Percentiles rank a stretch among this genome's conserved stretches.
Evolutionary conservation across 2,797 vertebrate genomes (phyloP).

Genomic region (Oryzias dopingdopingensis): DNA sequence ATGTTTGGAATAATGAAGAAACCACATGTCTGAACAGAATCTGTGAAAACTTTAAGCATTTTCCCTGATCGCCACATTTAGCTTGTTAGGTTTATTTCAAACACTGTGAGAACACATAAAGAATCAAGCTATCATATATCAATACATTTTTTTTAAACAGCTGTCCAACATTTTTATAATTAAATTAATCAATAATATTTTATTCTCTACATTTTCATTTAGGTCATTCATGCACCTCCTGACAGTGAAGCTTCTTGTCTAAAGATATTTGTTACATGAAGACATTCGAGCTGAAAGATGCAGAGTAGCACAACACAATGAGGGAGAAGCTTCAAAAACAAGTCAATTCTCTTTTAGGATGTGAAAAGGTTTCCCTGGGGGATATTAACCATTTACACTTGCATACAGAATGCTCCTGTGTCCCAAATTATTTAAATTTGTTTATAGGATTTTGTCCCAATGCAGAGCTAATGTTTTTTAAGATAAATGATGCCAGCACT

Average conservation of each 20-base stretch:
- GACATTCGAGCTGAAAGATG: slow-evolving; percentile 12
- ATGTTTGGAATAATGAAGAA: slow-evolving; percentile 12
- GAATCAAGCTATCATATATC: no score
- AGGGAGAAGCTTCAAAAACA: slow-evolving; percentile 9
- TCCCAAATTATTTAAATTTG: slow-evolving; percentile 28
- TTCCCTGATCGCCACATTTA: no score
- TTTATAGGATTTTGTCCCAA: slow-evolving; percentile 28
- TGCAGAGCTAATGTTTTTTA: slow-evolving; percentile 17
- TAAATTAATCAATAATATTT: no score
- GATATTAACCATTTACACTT: slow-evolving; percentile 21
- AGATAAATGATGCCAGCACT: slow-evolving; percentile 56
- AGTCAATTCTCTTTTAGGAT: slow-evolving; percentile 21
- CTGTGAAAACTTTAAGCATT: slow-evolving; percentile 15
- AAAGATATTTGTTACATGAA: slow-evolving; percentile 12
- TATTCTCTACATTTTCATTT: no score
- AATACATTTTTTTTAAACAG: no score
- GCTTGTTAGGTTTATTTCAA: no score
- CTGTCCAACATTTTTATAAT: no score
- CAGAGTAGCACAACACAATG: slow-evolving; percentile 9
- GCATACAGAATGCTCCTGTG: slow-evolving; percentile 16
- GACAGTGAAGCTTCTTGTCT: slow-evolving; percentile 16
- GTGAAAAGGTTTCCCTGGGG: slow-evolving; percentile 10
- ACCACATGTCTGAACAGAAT: neutral
- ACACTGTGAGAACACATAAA: no score
- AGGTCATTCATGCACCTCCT: neutral